These are phyloP conservation scores for Erebia epiphron DNA, from an alignment of 2,888 invertebrate species.

Conservation along the genomic window DNA sequence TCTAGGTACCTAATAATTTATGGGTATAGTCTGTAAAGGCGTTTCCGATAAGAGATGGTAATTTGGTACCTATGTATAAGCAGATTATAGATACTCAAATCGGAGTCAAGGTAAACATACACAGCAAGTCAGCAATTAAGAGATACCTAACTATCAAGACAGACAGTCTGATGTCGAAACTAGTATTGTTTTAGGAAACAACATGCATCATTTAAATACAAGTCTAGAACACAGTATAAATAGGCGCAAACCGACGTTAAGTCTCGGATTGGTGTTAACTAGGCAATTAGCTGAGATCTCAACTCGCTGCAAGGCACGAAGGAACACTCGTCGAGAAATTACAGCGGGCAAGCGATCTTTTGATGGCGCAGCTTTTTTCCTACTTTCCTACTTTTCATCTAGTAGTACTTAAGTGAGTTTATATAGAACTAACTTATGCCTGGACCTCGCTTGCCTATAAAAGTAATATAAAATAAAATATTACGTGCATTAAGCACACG, in stretches of 20 bases:
- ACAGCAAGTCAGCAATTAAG: not conserved
- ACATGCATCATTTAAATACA: slow-evolving; percentile 24
- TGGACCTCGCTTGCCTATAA: not conserved
- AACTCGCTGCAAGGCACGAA: slow-evolving; percentile 46
- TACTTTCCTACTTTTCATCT: slow-evolving; percentile 23
- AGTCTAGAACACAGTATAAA: slow-evolving; percentile 32
- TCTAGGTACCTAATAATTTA: too few species aligned
- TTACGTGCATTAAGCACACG: too few species aligned
- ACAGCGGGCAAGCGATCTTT: slow-evolving; percentile 41
- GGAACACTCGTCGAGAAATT: slow-evolving; percentile 60
- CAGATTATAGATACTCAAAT: too few species aligned
- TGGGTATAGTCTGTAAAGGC: too few species aligned
- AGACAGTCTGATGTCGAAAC: slow-evolving; percentile 1
- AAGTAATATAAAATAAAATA: not conserved
- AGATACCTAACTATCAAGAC: not conserved
- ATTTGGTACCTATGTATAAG: too few species aligned
- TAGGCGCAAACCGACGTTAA: slow-evolving; percentile 38
- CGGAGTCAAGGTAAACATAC: not conserved
- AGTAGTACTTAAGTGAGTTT: slow-evolving; percentile 13
- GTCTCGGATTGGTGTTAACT: slow-evolving; percentile 63
- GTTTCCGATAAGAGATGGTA: too few species aligned
- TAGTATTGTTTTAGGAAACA: slow-evolving; percentile 9
- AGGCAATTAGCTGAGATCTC: slow-evolving; percentile 63
- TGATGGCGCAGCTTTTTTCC: slow-evolving; percentile 21
- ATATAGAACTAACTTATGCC: not conserved